These are phyloP conservation scores for Aythya baeri DNA, from an alignment of 2,113 vertebrate genomes.

Conservation along the genomic window DNA sequence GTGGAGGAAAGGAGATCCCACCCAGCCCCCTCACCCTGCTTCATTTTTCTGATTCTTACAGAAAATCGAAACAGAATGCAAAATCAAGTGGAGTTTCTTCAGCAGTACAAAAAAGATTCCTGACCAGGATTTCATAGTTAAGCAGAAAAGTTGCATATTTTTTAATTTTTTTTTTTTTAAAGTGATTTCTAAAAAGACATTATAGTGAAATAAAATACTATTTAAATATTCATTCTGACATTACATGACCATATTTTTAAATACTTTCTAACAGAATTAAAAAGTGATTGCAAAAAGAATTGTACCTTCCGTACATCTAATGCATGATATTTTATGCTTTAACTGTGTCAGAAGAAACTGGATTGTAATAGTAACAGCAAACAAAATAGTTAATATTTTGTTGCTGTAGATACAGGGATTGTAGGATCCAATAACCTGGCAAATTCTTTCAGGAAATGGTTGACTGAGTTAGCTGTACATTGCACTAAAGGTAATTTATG, in stretches of 20 bases:
- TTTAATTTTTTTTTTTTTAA: too few species aligned
- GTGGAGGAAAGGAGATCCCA: not conserved
- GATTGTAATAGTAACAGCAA: not conserved
- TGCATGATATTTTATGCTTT: not conserved
- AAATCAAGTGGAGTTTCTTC: not conserved
- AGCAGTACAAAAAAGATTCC: not conserved
- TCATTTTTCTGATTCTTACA: not conserved
- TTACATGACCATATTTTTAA: too few species aligned
- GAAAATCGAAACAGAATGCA: not conserved
- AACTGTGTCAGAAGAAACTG: not conserved
- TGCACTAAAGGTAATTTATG: not conserved
- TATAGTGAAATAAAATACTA: not conserved
- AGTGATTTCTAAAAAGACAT: not conserved
- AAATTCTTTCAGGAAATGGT: not conserved
- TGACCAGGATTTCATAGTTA: not conserved
- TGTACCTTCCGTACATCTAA: not conserved
- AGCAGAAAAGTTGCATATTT: not conserved
- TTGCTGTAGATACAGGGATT: not conserved
- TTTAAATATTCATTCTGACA: not conserved
- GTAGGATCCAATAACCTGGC: not conserved
- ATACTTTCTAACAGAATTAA: not conserved
- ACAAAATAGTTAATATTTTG: not conserved
- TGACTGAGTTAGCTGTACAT: not conserved
- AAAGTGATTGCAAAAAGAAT: not conserved
- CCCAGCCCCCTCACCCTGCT: not conserved